Evolutionary conservation across 37 sponge, comb jelly and placozoan species (phyloP).

Genomic region (Mnemiopsis leidyi): DNA sequence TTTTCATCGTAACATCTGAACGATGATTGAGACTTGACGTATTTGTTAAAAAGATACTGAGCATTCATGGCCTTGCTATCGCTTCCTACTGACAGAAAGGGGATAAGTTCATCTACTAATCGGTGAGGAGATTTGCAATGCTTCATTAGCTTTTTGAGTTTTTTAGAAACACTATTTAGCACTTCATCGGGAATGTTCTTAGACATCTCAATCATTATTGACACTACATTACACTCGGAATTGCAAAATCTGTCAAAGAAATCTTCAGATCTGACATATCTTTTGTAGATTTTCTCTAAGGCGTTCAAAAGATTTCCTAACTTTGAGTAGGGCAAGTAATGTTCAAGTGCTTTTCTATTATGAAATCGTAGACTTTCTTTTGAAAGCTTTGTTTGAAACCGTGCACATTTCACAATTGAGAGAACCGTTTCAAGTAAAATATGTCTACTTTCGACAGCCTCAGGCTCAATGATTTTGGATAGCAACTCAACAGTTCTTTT

Average conservation of each 20-base stretch:
- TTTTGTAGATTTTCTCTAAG: background rate
- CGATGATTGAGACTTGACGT: background rate
- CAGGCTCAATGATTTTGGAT: background rate
- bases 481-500: background rate
- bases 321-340: background rate
- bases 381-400: background rate
- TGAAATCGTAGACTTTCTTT: background rate
- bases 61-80: too few species aligned
- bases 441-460: background rate
- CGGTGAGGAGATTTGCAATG: background rate
- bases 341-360: background rate
- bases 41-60: too few species aligned
- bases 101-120: background rate
- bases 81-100: too few species aligned
- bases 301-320: background rate
- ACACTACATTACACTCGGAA: background rate
- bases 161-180: background rate
- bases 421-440: background rate
- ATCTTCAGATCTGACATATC: background rate
- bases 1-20: background rate
- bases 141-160: background rate
- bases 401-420: background rate
- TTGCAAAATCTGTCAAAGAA: background rate
- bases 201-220: background rate
- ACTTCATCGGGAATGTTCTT: background rate